Evolutionary conservation across 2,113 vertebrate genomes (phyloP).

Genomic region (Girardinichthys multiradiatus): DNA sequence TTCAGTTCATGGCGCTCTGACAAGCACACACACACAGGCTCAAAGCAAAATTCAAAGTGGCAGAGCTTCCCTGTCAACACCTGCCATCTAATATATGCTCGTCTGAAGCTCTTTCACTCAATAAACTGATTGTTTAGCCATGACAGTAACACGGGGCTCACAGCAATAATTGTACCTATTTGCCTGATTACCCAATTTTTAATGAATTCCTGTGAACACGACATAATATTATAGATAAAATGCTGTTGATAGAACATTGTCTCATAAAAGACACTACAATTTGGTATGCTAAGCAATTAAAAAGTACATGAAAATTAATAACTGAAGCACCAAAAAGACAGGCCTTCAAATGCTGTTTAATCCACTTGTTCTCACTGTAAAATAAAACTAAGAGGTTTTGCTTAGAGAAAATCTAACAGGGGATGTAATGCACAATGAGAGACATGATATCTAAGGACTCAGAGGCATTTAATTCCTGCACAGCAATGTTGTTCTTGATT

Average conservation of each 20-base stretch:
- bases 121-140: slow-evolving; percentile 46
- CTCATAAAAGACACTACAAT: background rate
- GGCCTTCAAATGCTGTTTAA: background rate
- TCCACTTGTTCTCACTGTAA: background rate
- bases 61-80: slow-evolving; percentile 61
- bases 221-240: background rate
- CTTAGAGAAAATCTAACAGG: background rate
- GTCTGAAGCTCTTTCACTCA: slow-evolving; percentile 62
- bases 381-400: background rate
- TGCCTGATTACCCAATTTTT: background rate
- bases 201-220: slow-evolving; percentile 3
- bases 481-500: background rate
- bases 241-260: background rate
- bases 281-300: background rate
- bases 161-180: slow-evolving; percentile 12
- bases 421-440: background rate
- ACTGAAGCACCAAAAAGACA: no score
- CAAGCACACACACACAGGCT: slow-evolving; percentile 47
- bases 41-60: slow-evolving; percentile 56
- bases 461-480: background rate
- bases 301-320: background rate
- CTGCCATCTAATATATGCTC: slow-evolving; percentile 62
- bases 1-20: slow-evolving; percentile 37
- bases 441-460: background rate
- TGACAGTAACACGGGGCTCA: slow-evolving; percentile 18